phyloP scores from a whole-genome alignment of 2,888 invertebrate species.

The Pristionchus exspectatus region DNA sequence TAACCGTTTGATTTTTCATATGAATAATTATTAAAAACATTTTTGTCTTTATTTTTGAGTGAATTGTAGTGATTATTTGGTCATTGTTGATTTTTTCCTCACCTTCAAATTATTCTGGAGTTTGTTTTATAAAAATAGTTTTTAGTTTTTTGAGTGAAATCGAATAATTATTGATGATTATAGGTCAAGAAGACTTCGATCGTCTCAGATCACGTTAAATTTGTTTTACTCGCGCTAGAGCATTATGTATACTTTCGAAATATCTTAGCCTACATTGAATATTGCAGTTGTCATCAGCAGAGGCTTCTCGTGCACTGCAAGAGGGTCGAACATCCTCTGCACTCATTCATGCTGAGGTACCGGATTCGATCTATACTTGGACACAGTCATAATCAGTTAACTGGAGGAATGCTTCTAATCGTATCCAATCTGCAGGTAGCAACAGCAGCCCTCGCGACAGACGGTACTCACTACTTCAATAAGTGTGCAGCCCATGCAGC shows the following conservation, averaged over 20 bases:
- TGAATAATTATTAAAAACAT: not conserved
- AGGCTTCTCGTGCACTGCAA: slow-evolving; percentile 66
- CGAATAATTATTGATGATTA: not conserved
- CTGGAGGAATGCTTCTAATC: not conserved
- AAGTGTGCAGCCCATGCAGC: slow-evolving; percentile 93
- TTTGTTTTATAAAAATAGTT: too few relatives aligned
- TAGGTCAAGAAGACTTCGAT: slow-evolving; percentile 57
- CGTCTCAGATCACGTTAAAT: slow-evolving; percentile 63
- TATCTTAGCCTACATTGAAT: too few relatives aligned
- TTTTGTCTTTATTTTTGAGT: not conserved
- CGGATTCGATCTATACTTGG: not conserved
- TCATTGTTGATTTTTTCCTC: not conserved
- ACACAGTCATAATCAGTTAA: not conserved
- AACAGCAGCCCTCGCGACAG: slow-evolving; percentile 88
- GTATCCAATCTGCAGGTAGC: slow-evolving; percentile 80
- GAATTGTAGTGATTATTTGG: not conserved
- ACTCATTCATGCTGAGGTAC: slow-evolving; percentile 68
- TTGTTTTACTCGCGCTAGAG: too few relatives aligned
- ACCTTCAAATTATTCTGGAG: not conserved
- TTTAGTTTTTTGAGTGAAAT: not conserved
- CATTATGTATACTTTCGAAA: too few relatives aligned
- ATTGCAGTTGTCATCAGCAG: slow-evolving; percentile 66
- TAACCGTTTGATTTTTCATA: not conserved
- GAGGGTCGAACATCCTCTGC: slow-evolving; percentile 67
- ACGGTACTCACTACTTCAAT: slow-evolving; percentile 88